Percentiles rank a stretch among this genome's conserved stretches.
Evolutionary conservation across 2,888 invertebrate genomes (phyloP).

Genomic region (Erannis defoliaria): DNA sequence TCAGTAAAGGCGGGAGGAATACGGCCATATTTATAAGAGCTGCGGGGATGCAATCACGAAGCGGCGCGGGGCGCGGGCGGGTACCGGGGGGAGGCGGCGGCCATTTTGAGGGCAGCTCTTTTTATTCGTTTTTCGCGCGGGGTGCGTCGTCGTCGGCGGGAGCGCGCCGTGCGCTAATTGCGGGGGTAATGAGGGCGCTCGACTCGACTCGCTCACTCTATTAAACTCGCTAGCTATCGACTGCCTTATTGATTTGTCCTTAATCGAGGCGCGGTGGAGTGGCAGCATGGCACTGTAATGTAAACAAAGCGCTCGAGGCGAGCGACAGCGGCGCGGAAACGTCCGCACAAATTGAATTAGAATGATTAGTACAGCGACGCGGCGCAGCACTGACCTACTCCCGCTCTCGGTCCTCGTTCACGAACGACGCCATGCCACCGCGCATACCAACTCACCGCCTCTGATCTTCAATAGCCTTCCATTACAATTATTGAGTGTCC

Average conservation of each 20-base stretch:
- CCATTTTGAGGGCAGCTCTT: constrained; percentile 91
- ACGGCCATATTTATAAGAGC: constrained; percentile 88
- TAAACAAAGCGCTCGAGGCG: constrained; percentile 71
- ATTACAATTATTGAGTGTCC: constrained; percentile 47
- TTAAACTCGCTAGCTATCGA: constrained; percentile 84
- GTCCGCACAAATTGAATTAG: constrained; percentile 77
- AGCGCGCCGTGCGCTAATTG: constrained; percentile 86
- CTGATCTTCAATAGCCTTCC: constrained; percentile 48
- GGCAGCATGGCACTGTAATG: constrained; percentile 62
- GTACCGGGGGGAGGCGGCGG: constrained; percentile 87
- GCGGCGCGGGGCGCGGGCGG: constrained; percentile 83
- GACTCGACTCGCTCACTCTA: constrained; percentile 84
- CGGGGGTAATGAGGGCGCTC: constrained; percentile 86
- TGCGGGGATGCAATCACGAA: constrained; percentile 87
- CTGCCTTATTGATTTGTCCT: constrained; percentile 86
- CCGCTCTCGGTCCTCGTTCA: constrained; percentile 29
- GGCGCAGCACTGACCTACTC: constrained; percentile 38
- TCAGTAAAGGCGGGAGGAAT: constrained; percentile 87
- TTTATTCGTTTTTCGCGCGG: constrained; percentile 87
- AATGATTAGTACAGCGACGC: constrained; percentile 66
- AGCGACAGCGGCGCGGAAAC: constrained; percentile 57
- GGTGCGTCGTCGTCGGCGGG: constrained; percentile 83
- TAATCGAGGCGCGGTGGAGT: constrained; percentile 77
- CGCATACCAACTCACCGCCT: constrained; percentile 42
- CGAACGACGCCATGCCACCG: constrained; percentile 34